phyloP scores from a whole-genome alignment of 2,888 invertebrate genomes.

The Ommatoiulus sabulosus region DNA sequence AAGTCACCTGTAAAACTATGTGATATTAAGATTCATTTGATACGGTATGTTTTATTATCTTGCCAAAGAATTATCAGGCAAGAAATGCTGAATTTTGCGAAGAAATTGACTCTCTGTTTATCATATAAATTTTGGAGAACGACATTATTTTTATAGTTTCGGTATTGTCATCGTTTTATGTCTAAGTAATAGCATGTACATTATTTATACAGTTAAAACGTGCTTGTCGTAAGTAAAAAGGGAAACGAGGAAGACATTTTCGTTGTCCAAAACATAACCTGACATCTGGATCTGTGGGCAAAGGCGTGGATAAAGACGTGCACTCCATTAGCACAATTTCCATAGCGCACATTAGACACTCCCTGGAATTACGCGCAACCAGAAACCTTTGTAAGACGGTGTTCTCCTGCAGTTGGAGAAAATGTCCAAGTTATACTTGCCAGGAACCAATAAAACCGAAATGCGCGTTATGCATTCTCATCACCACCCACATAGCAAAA shows the following conservation, averaged over 20 bases:
- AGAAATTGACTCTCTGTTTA: background rate
- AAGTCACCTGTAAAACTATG: background rate
- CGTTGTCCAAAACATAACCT: background rate
- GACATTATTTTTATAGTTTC: background rate
- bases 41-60: too few species aligned
- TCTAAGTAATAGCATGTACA: too few species aligned
- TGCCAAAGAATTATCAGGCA: too few species aligned
- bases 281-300: background rate
- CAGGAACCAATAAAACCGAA: conserved; percentile 37
- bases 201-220: too few species aligned
- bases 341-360: background rate
- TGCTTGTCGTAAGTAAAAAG: conserved; percentile 9
- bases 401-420: background rate
- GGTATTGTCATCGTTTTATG: background rate
- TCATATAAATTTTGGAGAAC: background rate
- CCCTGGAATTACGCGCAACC: background rate
- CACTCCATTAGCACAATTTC: conserved; percentile 20
- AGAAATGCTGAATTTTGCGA: background rate
- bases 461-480: conserved; percentile 31
- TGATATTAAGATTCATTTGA: too few species aligned
- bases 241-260: conserved; percentile 1
- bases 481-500: conserved; percentile 15
- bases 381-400: background rate
- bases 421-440: conserved; percentile 26
- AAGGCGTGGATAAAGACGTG: background rate